A percentile compares a stretch with the other conserved stretches of the same genome.
Evolutionary conservation across 2,888 invertebrate genomes (phyloP).

Genomic region (Strigamia transsilvanica): DNA sequence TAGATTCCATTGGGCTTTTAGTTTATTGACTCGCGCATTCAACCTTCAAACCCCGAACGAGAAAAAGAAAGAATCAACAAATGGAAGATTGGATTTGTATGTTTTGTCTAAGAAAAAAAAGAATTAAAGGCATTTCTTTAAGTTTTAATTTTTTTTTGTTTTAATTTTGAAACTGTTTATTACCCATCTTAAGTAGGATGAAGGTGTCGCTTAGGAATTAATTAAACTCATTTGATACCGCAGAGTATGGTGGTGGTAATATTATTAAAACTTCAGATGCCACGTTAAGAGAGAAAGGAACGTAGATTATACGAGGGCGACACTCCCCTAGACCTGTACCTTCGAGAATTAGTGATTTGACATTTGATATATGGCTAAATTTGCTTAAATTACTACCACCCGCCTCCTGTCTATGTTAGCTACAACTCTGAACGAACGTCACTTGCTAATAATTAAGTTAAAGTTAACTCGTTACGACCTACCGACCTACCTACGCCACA

Average conservation of each 20-base stretch:
- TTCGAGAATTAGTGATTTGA: constrained; percentile 54
- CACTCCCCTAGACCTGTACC: constrained; percentile 53
- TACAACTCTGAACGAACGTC: constrained; percentile 39
- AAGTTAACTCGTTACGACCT: constrained; percentile 24
- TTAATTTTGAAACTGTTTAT: constrained; percentile 32
- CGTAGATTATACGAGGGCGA: constrained; percentile 51
- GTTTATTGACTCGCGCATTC: neutral
- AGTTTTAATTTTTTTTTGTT: neutral
- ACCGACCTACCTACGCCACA: neutral
- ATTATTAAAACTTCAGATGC: constrained; percentile 54
- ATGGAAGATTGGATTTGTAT: no score
- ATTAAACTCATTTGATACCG: constrained; percentile 54
- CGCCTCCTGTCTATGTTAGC: constrained; percentile 27
- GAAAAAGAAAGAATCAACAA: neutral
- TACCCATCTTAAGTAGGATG: constrained; percentile 50
- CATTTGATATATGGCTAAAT: constrained; percentile 55
- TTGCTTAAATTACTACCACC: constrained; percentile 53
- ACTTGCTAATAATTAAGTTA: constrained; percentile 36
- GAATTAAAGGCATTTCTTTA: neutral
- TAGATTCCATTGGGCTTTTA: constrained; percentile 30
- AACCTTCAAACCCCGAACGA: neutral
- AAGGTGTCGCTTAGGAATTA: constrained; percentile 52
- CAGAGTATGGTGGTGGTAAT: constrained; percentile 48
- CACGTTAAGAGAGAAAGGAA: constrained; percentile 51
- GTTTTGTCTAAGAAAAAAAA: no score